Evolutionary conservation across 2,888 invertebrate genomes (phyloP).

Genomic region (Diarsia brunnea): DNA sequence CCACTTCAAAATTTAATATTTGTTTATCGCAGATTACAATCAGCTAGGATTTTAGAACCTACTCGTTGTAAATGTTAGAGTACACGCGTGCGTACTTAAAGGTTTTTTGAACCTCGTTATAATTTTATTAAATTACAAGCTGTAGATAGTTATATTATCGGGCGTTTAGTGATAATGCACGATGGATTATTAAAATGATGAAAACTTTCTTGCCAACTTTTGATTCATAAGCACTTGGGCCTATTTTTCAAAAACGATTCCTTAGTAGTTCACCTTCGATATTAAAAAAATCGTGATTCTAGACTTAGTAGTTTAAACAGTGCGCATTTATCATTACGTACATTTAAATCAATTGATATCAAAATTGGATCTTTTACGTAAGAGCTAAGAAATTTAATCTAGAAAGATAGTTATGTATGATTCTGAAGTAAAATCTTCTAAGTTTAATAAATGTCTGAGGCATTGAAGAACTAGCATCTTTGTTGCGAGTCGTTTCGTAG

Average conservation of each 20-base stretch:
- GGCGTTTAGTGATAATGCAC: background rate
- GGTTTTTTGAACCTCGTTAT: background rate
- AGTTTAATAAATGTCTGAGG: conserved; percentile 26
- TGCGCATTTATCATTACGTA: background rate
- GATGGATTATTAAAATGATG: background rate
- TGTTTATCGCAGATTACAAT: background rate
- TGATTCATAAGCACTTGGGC: background rate
- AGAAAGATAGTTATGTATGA: background rate
- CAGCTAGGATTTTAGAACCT: background rate
- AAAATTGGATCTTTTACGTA: background rate
- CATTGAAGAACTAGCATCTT: background rate
- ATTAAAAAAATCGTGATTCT: background rate
- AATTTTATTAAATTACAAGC: background rate
- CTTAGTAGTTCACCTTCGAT: background rate
- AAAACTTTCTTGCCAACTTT: background rate
- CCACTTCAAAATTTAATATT: background rate
- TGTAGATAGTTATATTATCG: background rate
- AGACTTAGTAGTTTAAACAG: background rate
- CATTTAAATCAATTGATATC: background rate
- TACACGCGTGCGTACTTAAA: background rate
- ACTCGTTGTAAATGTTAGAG: background rate
- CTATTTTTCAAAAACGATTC: background rate
- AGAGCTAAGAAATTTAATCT: background rate
- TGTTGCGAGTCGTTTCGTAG: background rate
- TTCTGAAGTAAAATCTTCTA: conserved; percentile 2